Percentiles rank a stretch among this genome's conserved stretches.
phyloP scores from a whole-genome alignment of 1,140 invertebrate genomes.

The Chrysopa pallens region DNA sequence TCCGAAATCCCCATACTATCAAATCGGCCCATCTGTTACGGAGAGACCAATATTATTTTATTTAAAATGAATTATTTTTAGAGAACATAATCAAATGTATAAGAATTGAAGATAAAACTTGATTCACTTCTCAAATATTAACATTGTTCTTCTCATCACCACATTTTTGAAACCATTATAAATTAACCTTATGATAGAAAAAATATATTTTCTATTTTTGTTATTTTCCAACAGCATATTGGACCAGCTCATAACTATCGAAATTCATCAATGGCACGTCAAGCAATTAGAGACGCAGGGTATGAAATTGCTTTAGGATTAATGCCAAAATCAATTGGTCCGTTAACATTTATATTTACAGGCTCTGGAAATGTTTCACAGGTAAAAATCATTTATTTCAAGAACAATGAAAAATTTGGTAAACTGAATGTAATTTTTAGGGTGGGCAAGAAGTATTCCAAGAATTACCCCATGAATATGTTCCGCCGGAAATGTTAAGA shows the following conservation, averaged over 20 bases:
- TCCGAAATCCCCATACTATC: no score
- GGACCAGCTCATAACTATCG: constrained; percentile 97
- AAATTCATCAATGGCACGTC: constrained; percentile 91
- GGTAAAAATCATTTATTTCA: constrained; percentile 22
- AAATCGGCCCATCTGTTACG: no score
- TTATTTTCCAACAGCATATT: constrained; percentile 55
- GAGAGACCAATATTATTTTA: no score
- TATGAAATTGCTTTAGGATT: constrained; percentile 95
- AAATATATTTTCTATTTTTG: no score
- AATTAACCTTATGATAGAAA: not conserved
- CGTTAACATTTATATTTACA: constrained; percentile 94
- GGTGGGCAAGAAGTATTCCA: constrained; percentile 97
- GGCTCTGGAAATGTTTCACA: constrained; percentile 75
- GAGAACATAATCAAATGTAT: no score
- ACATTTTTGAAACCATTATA: not conserved
- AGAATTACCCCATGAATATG: constrained; percentile 94
- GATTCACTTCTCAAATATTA: not conserved
- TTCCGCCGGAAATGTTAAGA: constrained; percentile 80
- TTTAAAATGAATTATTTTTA: no score
- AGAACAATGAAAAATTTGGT: constrained; percentile 12
- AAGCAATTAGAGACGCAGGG: constrained; percentile 91
- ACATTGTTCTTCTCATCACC: not conserved
- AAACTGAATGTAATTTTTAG: constrained; percentile 22
- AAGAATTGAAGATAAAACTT: not conserved
- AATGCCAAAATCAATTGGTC: constrained; percentile 96